phyloP scores from a whole-genome alignment of 2,888 invertebrate genomes.

The Machimus atricapillus region DNA sequence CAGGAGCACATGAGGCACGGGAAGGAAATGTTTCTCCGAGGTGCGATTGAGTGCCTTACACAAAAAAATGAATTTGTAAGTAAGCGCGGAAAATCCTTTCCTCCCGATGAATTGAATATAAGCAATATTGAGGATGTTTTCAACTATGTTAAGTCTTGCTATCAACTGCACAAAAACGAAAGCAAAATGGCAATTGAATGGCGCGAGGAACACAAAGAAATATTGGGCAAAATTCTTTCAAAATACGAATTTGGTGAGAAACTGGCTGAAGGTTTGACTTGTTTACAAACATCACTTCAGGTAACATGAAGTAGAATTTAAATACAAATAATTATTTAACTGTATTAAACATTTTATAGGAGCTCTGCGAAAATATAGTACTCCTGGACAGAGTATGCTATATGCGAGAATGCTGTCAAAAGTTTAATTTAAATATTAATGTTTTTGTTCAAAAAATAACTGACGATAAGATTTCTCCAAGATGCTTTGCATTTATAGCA shows the following conservation, averaged over 20 bases:
- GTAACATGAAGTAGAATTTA: slow-evolving; percentile 49
- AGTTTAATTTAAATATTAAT: slow-evolving; percentile 57
- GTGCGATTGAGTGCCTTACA: slow-evolving; percentile 70
- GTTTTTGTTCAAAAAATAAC: slow-evolving; percentile 68
- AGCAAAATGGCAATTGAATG: slow-evolving; percentile 49
- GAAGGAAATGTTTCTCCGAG: slow-evolving; percentile 67
- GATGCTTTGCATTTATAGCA: slow-evolving; percentile 70
- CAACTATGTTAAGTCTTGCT: slow-evolving; percentile 11
- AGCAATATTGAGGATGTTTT: background rate
- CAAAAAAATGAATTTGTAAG: slow-evolving; percentile 57
- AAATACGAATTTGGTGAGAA: slow-evolving; percentile 53
- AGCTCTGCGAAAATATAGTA: slow-evolving; percentile 66
- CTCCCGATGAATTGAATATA: background rate
- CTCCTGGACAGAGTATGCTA: slow-evolving; percentile 66
- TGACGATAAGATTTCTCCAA: slow-evolving; percentile 70
- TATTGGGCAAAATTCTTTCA: slow-evolving; percentile 49
- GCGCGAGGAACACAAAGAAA: slow-evolving; percentile 49
- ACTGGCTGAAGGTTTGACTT: slow-evolving; percentile 59
- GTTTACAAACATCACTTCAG: slow-evolving; percentile 65
- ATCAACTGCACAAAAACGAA: slow-evolving; percentile 44
- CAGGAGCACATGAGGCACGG: slow-evolving; percentile 61
- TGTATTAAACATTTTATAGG: slow-evolving; percentile 61
- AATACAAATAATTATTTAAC: background rate
- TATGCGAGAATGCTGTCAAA: slow-evolving; percentile 58
- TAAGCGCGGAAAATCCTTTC: slow-evolving; percentile 23